phyloP scores from a whole-genome alignment of 2,888 invertebrate species.

The Notocelia uddmanniana region DNA sequence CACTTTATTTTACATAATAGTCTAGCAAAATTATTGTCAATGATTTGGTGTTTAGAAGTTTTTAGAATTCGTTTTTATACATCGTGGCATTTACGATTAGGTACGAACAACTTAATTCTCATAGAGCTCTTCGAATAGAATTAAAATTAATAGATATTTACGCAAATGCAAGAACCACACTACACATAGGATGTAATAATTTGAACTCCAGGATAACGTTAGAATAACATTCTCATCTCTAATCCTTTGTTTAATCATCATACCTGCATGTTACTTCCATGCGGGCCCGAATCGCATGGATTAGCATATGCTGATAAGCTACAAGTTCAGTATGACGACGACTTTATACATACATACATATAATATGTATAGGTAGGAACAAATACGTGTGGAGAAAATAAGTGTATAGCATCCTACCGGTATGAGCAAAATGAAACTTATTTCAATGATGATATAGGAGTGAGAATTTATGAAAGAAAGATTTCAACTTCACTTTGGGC shows the following conservation, averaged over 20 bases:
- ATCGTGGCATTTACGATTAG: background rate
- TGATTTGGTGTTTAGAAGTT: background rate
- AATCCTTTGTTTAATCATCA: constrained; percentile 26
- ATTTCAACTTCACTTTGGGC: too few species aligned
- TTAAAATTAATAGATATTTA: too few species aligned
- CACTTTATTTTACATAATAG: too few species aligned
- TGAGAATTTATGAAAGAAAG: too few species aligned
- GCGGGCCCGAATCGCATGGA: constrained; percentile 34
- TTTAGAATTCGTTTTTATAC: too few species aligned
- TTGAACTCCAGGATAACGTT: background rate
- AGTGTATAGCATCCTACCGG: background rate
- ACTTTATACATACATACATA: background rate
- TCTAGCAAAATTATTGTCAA: background rate
- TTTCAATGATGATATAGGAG: too few species aligned
- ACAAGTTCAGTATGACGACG: background rate
- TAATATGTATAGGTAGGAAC: background rate
- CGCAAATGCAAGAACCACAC: background rate
- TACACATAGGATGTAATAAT: background rate
- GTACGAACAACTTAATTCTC: too few species aligned
- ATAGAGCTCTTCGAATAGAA: too few species aligned
- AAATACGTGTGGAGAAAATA: background rate
- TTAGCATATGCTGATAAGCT: constrained; percentile 37
- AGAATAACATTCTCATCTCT: constrained; percentile 1
- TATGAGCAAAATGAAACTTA: too few species aligned
- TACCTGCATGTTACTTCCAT: constrained; percentile 21